Base-by-base conservation (phyloP, 2,888 invertebrate species). In the Pogonocherus hispidulus region DNA sequence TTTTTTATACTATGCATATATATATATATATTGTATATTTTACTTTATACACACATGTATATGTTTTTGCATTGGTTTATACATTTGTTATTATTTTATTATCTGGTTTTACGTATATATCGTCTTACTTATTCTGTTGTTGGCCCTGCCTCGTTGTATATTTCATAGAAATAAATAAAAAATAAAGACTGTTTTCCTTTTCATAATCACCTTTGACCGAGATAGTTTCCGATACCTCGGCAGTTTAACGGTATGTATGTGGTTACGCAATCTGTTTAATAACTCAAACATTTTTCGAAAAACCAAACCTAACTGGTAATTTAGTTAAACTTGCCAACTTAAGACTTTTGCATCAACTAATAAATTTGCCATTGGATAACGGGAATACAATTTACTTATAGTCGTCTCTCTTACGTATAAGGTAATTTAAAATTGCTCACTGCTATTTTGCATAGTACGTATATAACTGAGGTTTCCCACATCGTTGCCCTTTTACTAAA, bases 331-430 rank as follows among this genome's bases (percentile, higher is more conserved):
- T 76, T 76, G 70, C 66, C 73, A 66, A 63, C 72, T 70, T 73
- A 73, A 73, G 74, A 74, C 76, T 72, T 74, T 74, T 71, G 71
- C 72, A 63, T 76, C 72, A 72, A 69, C 75, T 76, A 77, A 79
- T 80, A 78, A 80, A 79, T 79, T 78, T 75, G 57, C 78, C 74
- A 76, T 77, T 66, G 75, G 55, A 54, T 78, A 78, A 79, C 78
- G 78, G 78, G 76, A 76, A 73, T 73, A 77, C 78, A 77, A 73
- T 79, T 79, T 80, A 78, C 79, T 77, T 75, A 75, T 74, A 78
- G 71, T 72, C 73, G 75, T 76, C 76, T 78, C 72, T 78, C 69
- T 71, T 78, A 78, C 77, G 57, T 78, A 79, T 79, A 78, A 70
- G 78, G 78, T 54, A 51, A 73, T 76, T 76, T 75, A 75, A 78